Evolutionary conservation across 2,797 vertebrate genomes (phyloP), one percentile per base, ranked within the genome.

Genomic region (Pachyuromys duprasi): DNA sequence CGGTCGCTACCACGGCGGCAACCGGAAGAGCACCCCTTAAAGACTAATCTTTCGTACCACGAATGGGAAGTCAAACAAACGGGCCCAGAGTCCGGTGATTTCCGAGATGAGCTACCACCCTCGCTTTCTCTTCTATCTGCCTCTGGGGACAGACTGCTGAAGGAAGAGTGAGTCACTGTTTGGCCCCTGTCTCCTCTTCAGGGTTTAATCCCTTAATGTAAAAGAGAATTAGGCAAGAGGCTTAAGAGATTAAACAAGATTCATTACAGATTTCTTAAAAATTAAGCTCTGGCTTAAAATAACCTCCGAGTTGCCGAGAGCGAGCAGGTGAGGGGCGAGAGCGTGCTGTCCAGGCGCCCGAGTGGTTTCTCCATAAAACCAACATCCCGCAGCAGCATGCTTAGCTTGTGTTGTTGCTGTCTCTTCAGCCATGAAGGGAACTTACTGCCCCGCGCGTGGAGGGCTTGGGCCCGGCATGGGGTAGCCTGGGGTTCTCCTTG

Each of bases 231-330:
- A 97, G 89, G 96, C 72, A 96, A 97, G 75, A 96, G 95, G 96
- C 95, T 97, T 97, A 96, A 93, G 39, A 92, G 96, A 96, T 97
- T 97, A 97, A 97, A 80, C 39, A 90, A 95, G 95, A 96, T 94
- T 97, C 94, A 96, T 97, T 96, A 96, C 74, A 7, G 92, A 97
- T 96, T 97, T 92, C 96, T 96, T 97, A 96, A 97, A 97, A 96
- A 96, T 96, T 90, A 97, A 96, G 63, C 86, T 89, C 49, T 88
- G 84, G 62, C 76, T 96, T 93, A 89, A 95, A 93, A 94, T 86
- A 95, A 74, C 79, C 76, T 57, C 74, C 42, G 31, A 76, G 42
- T 62, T 94, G 76, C 82, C 17, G 4, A 49, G n/a, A 76, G 89
- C 65, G 79, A 75, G 42, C 70, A 86, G 55, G n/a, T n/a, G 65